Percentiles rank a stretch among this genome's conserved stretches.
Evolutionary conservation across 2,797 vertebrate species (phyloP).

Genomic region (Hybognathus amarus): DNA sequence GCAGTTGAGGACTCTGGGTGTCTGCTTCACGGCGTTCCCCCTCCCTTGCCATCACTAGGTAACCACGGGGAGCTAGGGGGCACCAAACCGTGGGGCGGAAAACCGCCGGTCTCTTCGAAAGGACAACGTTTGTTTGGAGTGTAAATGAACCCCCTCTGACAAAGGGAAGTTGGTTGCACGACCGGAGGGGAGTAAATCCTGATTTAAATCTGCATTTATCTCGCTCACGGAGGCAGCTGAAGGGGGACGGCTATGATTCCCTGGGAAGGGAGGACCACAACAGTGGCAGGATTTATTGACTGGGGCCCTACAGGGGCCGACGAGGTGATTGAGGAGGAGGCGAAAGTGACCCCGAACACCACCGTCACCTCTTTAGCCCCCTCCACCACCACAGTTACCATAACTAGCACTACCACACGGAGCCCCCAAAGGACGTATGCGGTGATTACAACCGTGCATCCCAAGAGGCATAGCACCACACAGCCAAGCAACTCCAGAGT

Average conservation of each 20-base stretch:
- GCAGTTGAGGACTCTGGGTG: conserved; percentile 77
- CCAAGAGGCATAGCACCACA: conserved; percentile 78
- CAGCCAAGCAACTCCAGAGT: conserved; percentile 72
- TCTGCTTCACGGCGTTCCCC: conserved; percentile 71
- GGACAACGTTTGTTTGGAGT: conserved; percentile 52
- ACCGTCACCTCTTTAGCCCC: conserved; percentile 73
- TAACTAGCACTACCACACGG: conserved; percentile 76
- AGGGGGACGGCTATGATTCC: conserved; percentile 75
- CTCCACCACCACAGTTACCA: conserved; percentile 69
- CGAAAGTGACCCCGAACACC: conserved; percentile 69
- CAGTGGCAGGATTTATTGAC: conserved; percentile 83
- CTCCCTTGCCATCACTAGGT: conserved; percentile 66
- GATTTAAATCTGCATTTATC: conserved; percentile 69
- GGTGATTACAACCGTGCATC: conserved; percentile 75
- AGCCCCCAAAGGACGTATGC: conserved; percentile 77
- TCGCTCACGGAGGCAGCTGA: conserved; percentile 78
- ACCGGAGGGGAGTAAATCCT: conserved; percentile 64
- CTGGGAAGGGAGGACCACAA: conserved; percentile 81
- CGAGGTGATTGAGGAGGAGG: conserved; percentile 70
- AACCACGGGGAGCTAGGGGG: conserved; percentile 66
- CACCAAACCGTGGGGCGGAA: conserved; percentile 64
- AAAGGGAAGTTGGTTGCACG: conserved; percentile 58
- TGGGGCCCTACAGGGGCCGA: conserved; percentile 84
- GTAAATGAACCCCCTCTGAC: conserved; percentile 40
- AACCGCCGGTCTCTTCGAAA: conserved; percentile 46